phyloP scores from a whole-genome alignment of 2,888 invertebrate species.

The Ernsta delagoae region DNA sequence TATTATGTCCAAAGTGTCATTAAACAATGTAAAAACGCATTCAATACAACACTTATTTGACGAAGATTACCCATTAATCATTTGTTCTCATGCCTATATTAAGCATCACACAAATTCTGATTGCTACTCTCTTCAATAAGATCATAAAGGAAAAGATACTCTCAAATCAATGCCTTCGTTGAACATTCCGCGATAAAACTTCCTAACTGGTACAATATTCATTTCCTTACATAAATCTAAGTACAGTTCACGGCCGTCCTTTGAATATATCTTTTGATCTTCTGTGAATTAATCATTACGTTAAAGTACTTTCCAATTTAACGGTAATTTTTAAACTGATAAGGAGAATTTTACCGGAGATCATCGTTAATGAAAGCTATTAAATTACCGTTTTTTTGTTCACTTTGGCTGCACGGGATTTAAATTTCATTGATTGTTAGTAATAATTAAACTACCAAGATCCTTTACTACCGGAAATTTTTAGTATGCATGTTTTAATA shows the following conservation, averaged over 20 bases:
- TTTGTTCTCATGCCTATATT: no score
- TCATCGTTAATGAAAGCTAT: not conserved
- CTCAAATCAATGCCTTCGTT: conserved; percentile 51
- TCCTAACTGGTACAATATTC: conserved; percentile 47
- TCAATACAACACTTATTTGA: no score
- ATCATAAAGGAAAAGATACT: conserved; percentile 35
- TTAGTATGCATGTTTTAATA: conserved; percentile 52
- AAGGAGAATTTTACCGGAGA: not conserved
- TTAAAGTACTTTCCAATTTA: not conserved
- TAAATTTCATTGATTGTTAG: not conserved
- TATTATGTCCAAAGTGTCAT: no score
- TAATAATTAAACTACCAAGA: conserved; percentile 51
- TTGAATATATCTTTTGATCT: conserved; percentile 39
- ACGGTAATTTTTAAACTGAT: not conserved
- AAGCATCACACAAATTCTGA: no score
- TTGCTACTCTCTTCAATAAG: not conserved
- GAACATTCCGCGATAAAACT: conserved; percentile 48
- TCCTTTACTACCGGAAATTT: conserved; percentile 48
- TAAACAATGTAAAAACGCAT: no score
- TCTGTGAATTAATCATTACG: conserved; percentile 28
- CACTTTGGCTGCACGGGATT: not conserved
- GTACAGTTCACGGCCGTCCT: conserved; percentile 48
- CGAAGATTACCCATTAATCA: not conserved
- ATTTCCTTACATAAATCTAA: conserved; percentile 49
- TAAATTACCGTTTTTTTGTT: not conserved